Percentiles rank a stretch among this genome's conserved stretches.
Conservation (phyloP, 1,140 invertebrate species). For the Heliothis subflexa region DNA sequence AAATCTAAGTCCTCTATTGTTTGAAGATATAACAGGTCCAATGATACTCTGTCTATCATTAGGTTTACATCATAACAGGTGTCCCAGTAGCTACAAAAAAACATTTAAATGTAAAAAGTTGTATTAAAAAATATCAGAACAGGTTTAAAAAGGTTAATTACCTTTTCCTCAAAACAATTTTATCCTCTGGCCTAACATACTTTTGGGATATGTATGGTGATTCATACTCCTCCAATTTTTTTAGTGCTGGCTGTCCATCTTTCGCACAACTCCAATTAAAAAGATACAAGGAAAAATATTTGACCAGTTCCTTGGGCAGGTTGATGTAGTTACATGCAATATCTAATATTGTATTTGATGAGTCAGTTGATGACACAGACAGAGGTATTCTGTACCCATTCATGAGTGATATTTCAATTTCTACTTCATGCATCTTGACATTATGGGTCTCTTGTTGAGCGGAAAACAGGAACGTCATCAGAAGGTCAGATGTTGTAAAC, state of each 20-base stretch:
- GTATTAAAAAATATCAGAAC: constrained; percentile 14
- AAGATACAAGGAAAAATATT: constrained; percentile 96
- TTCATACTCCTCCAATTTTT: constrained; percentile 98
- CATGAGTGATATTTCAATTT: constrained; percentile 93
- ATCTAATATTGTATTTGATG: constrained; percentile 93
- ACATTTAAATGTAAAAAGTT: constrained; percentile 16
- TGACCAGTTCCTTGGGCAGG: constrained; percentile 91
- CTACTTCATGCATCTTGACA: constrained; percentile 90
- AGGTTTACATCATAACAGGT: constrained; percentile 93
- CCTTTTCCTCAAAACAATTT: constrained; percentile 92
- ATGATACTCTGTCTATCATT: constrained; percentile 91
- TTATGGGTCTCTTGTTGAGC: constrained; percentile 95
- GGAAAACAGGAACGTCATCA: constrained; percentile 95
- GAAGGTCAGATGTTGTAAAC: constrained; percentile 92
- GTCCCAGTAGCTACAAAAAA: constrained; percentile 94
- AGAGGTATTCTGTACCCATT: constrained; percentile 94
- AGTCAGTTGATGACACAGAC: constrained; percentile 93
- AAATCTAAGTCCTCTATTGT: constrained; percentile 94
- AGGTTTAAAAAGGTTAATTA: constrained; percentile 62
- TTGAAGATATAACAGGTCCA: constrained; percentile 96
- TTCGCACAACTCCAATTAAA: constrained; percentile 91
- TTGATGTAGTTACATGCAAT: constrained; percentile 92
- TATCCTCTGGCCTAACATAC: constrained; percentile 88
- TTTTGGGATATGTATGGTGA: constrained; percentile 96
- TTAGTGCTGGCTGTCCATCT: constrained; percentile 91